Base-by-base conservation (phyloP, 1,140 invertebrate species). In the Pogonomyrmex barbatus region DNA sequence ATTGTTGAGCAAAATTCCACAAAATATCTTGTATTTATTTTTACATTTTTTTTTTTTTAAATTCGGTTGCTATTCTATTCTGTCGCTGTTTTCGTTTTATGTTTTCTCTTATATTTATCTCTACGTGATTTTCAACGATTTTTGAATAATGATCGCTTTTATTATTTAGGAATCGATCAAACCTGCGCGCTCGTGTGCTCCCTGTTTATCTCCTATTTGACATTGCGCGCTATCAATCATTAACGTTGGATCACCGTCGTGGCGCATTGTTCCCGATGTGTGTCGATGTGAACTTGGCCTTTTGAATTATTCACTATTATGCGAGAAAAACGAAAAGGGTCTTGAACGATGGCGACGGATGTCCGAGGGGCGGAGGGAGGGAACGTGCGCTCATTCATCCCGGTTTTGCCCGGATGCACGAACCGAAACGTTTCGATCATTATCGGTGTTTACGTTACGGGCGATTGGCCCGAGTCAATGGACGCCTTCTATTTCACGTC, bases 401-500 rank as follows among this genome's bases (percentile, higher is more conserved):
- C 2, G 54, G 4, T 12, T 79, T 79, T 42, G 45, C 45, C 30
- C 39, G n/a, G 50, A 50, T 10, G 52, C 36, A 71, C 65, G 82
- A 58, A 52, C 36, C 45, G 77, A 81, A 82, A 79, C 75, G 45
- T 86, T 70, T 79, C 73, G 88, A 89, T 87, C 88, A 86, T 83
- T 88, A 88, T 89, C 87, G 88, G 70, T 89, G 87, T 86, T 89
- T 88, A 88, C 87, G 82, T 88, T 85, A 85, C 86, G 71, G 68
- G 33, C 86, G 88, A 89, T 89, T 86, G 87, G 83, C 71, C 33
- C 67, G 63, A 52, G 33, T 85, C 87, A 89, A 88, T 88, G 82
- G 86, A n/a, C 67, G 67, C n/a, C 42, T 82, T 82, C 54, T 73
- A 60, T 58, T 82, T 82, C 79, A 70, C 33, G 71, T 86, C 60